Percentiles rank a stretch among this genome's conserved stretches.
Evolutionary conservation across 2,797 vertebrate genomes (phyloP).

Genomic region (Darevskia mixta): DNA sequence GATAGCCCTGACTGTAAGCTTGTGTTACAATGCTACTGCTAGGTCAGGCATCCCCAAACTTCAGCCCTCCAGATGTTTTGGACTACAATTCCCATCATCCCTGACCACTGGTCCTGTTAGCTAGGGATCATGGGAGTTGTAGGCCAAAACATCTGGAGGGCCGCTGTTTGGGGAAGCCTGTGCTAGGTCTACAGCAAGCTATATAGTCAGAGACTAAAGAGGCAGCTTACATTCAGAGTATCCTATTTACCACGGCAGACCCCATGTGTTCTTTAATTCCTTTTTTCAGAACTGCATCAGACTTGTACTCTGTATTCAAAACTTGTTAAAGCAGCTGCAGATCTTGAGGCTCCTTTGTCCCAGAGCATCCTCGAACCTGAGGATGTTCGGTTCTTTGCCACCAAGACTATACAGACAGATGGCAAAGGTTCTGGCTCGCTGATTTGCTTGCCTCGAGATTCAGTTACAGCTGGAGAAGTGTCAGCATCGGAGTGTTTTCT

Average conservation of each 20-base stretch:
- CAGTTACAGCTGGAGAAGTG: neutral
- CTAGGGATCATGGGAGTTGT: too few relatives aligned
- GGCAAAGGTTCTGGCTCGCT: neutral
- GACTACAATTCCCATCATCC: too few relatives aligned
- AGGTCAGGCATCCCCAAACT: neutral
- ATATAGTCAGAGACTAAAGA: neutral
- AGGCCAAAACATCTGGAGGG: too few relatives aligned
- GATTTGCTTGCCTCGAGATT: slow-evolving; percentile 8
- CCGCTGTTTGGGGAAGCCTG: too few relatives aligned
- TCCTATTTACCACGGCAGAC: neutral
- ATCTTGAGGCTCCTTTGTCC: neutral
- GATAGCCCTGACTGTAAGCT: too few relatives aligned
- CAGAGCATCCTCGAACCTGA: neutral
- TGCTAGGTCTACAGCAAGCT: neutral
- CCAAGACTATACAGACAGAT: slow-evolving; percentile 4
- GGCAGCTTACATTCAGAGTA: neutral
- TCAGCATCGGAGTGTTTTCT: slow-evolving; percentile 1
- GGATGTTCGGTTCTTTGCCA: neutral
- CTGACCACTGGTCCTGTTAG: too few relatives aligned
- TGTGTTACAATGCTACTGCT: neutral
- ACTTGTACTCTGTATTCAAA: neutral
- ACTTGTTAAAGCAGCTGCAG: neutral
- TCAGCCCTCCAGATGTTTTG: too few relatives aligned
- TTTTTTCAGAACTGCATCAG: neutral
- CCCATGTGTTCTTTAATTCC: neutral